Conservation (phyloP, 2,113 vertebrate species). For the Ibidorhyncha struthersii region DNA sequence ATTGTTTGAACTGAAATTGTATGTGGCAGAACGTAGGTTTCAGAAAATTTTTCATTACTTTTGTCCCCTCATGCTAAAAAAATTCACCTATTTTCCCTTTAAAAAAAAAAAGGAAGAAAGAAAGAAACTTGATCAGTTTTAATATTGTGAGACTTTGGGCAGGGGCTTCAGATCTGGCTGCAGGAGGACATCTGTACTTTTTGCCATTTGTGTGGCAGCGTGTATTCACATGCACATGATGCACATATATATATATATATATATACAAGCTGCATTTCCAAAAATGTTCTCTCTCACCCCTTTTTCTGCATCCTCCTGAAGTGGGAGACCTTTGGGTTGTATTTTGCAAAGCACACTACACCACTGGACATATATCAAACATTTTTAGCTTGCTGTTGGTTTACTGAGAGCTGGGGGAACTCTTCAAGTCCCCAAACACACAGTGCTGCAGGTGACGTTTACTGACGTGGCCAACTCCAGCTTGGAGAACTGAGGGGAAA, state of each 20-base stretch:
- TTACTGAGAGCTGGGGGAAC: background rate
- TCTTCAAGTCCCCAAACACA: rapidly evolving
- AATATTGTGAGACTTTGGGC: background rate
- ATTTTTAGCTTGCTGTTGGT: background rate
- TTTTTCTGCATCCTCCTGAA: background rate
- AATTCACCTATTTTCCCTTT: background rate
- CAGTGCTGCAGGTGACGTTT: background rate
- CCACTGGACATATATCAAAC: background rate
- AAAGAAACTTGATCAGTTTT: background rate
- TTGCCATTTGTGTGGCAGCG: background rate
- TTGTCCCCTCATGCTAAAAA: background rate
- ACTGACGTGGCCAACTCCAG: background rate
- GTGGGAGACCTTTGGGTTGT: background rate
- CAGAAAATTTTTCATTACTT: background rate
- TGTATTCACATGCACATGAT: background rate
- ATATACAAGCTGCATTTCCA: background rate
- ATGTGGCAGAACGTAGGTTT: background rate
- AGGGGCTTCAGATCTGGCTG: background rate
- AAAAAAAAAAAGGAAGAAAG: background rate
- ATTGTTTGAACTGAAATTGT: background rate
- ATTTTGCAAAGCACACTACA: background rate
- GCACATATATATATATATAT: no score
- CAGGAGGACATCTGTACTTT: background rate
- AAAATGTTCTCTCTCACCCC: background rate
- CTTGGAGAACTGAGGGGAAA: background rate